Evolutionary conservation across 2,888 invertebrate genomes (phyloP), one percentile per base, ranked within the genome.

Genomic region (Bellardia pandia): DNA sequence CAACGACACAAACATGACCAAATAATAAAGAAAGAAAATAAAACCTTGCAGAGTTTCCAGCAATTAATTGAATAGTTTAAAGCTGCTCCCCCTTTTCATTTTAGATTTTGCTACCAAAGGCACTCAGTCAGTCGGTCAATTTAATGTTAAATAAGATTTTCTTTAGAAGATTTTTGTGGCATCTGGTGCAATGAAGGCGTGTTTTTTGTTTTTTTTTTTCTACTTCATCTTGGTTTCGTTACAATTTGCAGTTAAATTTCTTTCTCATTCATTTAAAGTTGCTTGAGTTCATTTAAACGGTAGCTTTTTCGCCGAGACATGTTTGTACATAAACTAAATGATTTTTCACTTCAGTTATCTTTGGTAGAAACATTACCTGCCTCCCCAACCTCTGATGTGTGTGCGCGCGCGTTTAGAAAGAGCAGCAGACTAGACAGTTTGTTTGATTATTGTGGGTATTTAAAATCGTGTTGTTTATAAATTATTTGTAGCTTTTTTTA

Each of bases 91-190:
- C 16, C 6, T 51, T 48, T 30, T 71, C 45, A 45, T 37, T 30
- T 62, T 40, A n/a, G 13, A 45, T 45, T 42, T 13, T 62, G 62
- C 77, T 60, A 48, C 82, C 69, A 51, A 64, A 81, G 85, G 66
- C 87, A 64, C 42, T 82, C 71, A 81, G 85, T 82, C 68, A 78
- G 85, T 76, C 79, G 87, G 87, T 76, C 87, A 88, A 85, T 85
- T 85, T 72, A 77, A 81, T 72, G 62, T 77, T 80, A 71, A 66
- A 86, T 64, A 86, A 86, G 71, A 79, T 86, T 86, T 85, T 79
- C 78, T 68, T 71, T 42, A 53, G 42, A 83, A 83, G 69, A 83
- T 62, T 76, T 76, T n/a, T 9, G 5, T 40, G 23, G 58, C 64
- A 16, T 42, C 45, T 45, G 45, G 13, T 3, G 16, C 81, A 87